A percentile compares a stretch with the other conserved stretches of the same genome.
These are phyloP conservation scores for Papilio elwesi DNA, from an alignment of 2,888 invertebrate species.

Conservation along the genomic window DNA sequence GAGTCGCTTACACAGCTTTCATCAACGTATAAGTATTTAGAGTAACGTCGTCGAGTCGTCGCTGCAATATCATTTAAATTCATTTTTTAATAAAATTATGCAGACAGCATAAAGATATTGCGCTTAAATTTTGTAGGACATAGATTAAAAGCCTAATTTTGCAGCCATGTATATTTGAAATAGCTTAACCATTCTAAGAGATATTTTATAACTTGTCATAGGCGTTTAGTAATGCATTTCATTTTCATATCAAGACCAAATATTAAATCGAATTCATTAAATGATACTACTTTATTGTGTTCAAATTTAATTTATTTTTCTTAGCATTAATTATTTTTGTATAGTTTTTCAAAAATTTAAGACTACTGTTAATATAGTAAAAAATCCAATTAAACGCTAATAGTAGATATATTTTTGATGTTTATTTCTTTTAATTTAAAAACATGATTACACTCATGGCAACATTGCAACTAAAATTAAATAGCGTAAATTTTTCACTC, in stretches of 20 bases:
- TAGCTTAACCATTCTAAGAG: slow-evolving; percentile 19
- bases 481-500: slow-evolving; percentile 7
- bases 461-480: slow-evolving; percentile 2
- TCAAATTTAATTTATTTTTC: not conserved
- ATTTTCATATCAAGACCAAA: not conserved
- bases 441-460: slow-evolving; percentile 5
- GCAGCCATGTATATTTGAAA: slow-evolving; percentile 8
- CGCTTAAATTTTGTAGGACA: slow-evolving; percentile 27
- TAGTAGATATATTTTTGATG: not conserved
- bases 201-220: not conserved
- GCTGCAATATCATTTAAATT: slow-evolving; percentile 18
- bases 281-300: not conserved
- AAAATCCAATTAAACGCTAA: not conserved
- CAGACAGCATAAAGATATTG: slow-evolving; percentile 1
- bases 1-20: slow-evolving; percentile 72
- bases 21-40: slow-evolving; percentile 46
- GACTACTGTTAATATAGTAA: not conserved
- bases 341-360: not conserved
- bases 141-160: slow-evolving; percentile 32
- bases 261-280: not conserved
- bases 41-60: not conserved
- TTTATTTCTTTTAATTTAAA: not conserved
- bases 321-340: slow-evolving; percentile 4
- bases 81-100: slow-evolving; percentile 5
- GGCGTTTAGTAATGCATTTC: not conserved